Evolutionary conservation across 2,888 invertebrate genomes (phyloP).

Genomic region (Boloria selene): DNA sequence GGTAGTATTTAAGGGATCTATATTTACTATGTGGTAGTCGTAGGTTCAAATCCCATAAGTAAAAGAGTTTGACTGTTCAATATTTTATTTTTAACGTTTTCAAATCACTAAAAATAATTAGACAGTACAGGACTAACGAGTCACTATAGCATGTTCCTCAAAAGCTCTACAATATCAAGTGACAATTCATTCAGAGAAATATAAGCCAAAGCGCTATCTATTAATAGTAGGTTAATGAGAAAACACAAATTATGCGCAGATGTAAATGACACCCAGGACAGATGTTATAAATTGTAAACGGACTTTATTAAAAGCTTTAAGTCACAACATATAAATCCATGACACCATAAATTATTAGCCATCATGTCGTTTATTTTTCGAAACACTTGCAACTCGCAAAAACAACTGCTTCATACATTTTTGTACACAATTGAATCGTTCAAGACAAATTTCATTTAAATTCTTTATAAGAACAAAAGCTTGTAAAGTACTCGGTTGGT

Average conservation of each 20-base stretch:
- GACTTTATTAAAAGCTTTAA: slow-evolving; percentile 45
- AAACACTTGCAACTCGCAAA: slow-evolving; percentile 31
- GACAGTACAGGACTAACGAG: no score
- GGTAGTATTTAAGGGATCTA: no score
- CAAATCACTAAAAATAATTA: no score
- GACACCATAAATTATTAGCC: slow-evolving; percentile 46
- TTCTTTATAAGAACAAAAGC: slow-evolving; percentile 1
- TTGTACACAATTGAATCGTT: not conserved
- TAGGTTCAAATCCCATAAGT: no score
- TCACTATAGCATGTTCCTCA: no score
- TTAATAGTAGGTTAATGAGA: slow-evolving; percentile 34
- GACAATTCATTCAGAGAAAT: not conserved
- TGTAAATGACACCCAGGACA: slow-evolving; percentile 41
- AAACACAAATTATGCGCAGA: slow-evolving; percentile 35
- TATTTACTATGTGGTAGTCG: no score
- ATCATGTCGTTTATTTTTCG: slow-evolving; percentile 39
- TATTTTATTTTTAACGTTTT: no score
- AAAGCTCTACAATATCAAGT: not conserved
- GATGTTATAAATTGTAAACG: slow-evolving; percentile 42
- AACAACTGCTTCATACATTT: slow-evolving; percentile 29
- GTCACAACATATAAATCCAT: slow-evolving; percentile 48
- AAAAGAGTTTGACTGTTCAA: no score
- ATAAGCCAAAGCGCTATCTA: slow-evolving; percentile 9
- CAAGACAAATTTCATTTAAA: slow-evolving; percentile 4
- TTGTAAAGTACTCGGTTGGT: slow-evolving; percentile 7